Percentiles rank a stretch among this genome's conserved stretches.
These are phyloP conservation scores for Eulithis prunata DNA, from an alignment of 2,888 invertebrate species.

Conservation along the genomic window DNA sequence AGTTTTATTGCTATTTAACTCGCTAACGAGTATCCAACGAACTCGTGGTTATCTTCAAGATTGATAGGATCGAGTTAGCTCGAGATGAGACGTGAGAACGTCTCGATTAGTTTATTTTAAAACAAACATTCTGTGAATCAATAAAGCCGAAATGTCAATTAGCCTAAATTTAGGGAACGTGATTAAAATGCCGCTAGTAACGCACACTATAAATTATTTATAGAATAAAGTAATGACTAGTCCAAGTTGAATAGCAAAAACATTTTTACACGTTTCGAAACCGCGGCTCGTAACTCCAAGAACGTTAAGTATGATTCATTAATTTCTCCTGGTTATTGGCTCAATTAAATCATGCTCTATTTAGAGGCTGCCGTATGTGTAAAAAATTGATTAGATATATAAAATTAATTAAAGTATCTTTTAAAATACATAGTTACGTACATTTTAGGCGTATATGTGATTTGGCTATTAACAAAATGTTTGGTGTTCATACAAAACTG, in stretches of 20 bases:
- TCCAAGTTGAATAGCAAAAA: conserved; percentile 31
- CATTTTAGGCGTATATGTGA: no score
- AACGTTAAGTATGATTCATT: conserved; percentile 13
- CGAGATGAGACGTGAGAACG: conserved; percentile 31
- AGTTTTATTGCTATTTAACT: conserved; percentile 32
- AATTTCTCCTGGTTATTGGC: conserved; percentile 4
- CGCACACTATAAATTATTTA: conserved; percentile 35
- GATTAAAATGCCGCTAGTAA: conserved; percentile 57
- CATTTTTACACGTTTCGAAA: conserved; percentile 29
- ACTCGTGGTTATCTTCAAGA: conserved; percentile 36
- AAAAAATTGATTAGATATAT: not conserved
- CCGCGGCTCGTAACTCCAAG: conserved; percentile 31
- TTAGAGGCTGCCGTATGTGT: not conserved
- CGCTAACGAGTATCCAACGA: conserved; percentile 23
- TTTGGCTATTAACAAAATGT: no score
- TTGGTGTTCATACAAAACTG: no score
- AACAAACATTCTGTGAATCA: conserved; percentile 62
- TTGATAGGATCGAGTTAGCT: conserved; percentile 31
- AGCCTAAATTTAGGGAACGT: conserved; percentile 63
- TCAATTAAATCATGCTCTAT: not conserved
- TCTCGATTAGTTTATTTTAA: conserved; percentile 32
- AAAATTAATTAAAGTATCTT: no score
- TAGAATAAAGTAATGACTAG: conserved; percentile 29
- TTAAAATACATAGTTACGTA: no score
- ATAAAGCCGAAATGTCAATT: conserved; percentile 66